Conservation (phyloP, 2,113 vertebrate species). For the Gracilinanus agilis region DNA sequence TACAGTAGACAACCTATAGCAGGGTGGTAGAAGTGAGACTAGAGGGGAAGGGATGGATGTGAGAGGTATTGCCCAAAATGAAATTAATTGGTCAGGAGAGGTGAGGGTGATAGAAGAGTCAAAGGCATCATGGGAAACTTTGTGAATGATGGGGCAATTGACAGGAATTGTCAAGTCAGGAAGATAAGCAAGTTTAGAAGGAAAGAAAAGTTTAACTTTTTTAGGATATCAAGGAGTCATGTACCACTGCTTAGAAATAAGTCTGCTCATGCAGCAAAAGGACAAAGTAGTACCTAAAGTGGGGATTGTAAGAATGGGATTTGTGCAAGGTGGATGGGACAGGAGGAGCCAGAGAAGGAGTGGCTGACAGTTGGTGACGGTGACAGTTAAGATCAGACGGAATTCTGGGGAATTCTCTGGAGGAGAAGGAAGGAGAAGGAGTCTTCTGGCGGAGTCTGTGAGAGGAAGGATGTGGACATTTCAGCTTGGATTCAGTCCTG, state of each 20-base stretch:
- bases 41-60: background rate
- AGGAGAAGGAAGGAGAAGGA: no score
- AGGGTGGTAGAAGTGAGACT: background rate
- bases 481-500: no score
- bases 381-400: no score
- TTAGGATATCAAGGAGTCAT: background rate
- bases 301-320: no score
- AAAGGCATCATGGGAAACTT: background rate
- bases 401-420: no score
- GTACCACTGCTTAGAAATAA: background rate
- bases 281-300: background rate
- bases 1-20: background rate
- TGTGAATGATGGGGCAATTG: background rate
- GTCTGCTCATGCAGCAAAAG: background rate
- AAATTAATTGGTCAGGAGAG: background rate
- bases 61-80: background rate
- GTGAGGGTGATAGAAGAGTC: background rate
- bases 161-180: background rate
- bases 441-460: no score
- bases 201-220: background rate
- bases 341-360: no score
- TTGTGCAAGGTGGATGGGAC: no score
- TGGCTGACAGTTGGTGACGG: no score
- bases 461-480: no score
- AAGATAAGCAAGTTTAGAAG: background rate